Base-by-base conservation (phyloP, 1,140 invertebrate genomes). In the Euwallacea fornicatus region DNA sequence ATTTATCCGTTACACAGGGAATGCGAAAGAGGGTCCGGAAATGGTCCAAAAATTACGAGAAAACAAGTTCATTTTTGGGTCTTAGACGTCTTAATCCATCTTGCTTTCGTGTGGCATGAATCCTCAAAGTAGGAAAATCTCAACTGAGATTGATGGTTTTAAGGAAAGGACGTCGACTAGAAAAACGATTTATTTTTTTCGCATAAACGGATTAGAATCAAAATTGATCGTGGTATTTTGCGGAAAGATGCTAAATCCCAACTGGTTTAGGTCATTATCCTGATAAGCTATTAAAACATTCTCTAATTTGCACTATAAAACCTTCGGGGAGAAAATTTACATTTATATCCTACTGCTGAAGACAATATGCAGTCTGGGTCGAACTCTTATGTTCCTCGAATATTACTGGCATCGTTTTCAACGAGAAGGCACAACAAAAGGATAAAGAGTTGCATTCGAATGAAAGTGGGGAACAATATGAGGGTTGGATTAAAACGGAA, bases 391-490 rank as follows among this genome's bases (percentile, higher is more conserved):
- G 21, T 33, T 2, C 21, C 21, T 33, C 21, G 21, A 33, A 33
- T 33, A 33, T 33, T 33, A 33, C 21, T 58, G 13, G 13, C 55
- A 10, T 58, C 55, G 16, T 56, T 56, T 56, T 56, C 54, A 50
- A 3, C n/a, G 54, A 56, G 11, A 56, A 56, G 16, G 46, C 46
- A 56, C 21, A 56, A 56, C 54, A 56, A 56, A 56, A 56, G 54
- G 16, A 60, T 60, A 60, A 60, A 60, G 58, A 42, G 58, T 60
- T 60, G 58, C 58, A 60, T 60, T 42, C 58, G 41, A 60, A 42
- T 33, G 7, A 42, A 42, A 60, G 41, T 33, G 41, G 58, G 41
- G 41, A 60, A 60, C 58, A 60, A 60, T 60, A 60, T 42, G 58
- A 60, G 42, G 58, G 21, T 3, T 15, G 58, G 41, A 60, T 60